Evolutionary conservation across 2,888 invertebrate genomes (phyloP).

Genomic region (Axea sp.): DNA sequence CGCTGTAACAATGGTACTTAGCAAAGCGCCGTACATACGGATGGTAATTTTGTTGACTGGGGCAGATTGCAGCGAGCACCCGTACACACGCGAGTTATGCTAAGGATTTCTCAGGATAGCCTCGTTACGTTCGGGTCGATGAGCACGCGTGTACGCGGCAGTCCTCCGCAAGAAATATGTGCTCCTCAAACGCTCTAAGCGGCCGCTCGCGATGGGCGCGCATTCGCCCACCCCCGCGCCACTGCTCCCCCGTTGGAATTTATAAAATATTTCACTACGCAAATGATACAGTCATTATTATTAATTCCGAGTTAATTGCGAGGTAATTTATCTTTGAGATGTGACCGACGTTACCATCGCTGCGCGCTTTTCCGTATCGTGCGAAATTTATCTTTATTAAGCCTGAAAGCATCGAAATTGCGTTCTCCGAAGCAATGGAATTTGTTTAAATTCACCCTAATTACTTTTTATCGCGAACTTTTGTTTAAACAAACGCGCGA

Average conservation of each 20-base stretch:
- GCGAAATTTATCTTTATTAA: not conserved
- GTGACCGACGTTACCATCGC: not conserved
- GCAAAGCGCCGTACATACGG: conserved; percentile 26
- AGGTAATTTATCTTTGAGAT: conserved; percentile 10
- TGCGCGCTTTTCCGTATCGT: not conserved
- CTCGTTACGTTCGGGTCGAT: conserved; percentile 68
- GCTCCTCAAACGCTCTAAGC: conserved; percentile 62
- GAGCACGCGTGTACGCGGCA: conserved; percentile 60
- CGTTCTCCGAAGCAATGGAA: not conserved
- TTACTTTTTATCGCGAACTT: conserved; percentile 1
- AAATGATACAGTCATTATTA: conserved; percentile 43
- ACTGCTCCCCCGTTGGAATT: conserved; percentile 17
- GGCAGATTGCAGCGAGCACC: conserved; percentile 45
- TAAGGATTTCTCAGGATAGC: conserved; percentile 67
- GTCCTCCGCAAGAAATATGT: conserved; percentile 56
- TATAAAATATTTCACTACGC: conserved; percentile 8
- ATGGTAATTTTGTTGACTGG: conserved; percentile 36
- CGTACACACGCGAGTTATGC: conserved; percentile 44
- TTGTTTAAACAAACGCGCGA: conserved; percentile 10
- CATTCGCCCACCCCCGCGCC: conserved; percentile 2
- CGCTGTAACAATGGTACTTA: conserved; percentile 15
- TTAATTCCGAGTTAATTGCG: conserved; percentile 35
- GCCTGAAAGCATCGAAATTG: not conserved
- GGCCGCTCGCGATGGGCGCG: conserved; percentile 7
- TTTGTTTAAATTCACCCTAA: conserved; percentile 3